Base-by-base conservation (phyloP, 2,888 invertebrate species). In the Machimus rusticus region DNA sequence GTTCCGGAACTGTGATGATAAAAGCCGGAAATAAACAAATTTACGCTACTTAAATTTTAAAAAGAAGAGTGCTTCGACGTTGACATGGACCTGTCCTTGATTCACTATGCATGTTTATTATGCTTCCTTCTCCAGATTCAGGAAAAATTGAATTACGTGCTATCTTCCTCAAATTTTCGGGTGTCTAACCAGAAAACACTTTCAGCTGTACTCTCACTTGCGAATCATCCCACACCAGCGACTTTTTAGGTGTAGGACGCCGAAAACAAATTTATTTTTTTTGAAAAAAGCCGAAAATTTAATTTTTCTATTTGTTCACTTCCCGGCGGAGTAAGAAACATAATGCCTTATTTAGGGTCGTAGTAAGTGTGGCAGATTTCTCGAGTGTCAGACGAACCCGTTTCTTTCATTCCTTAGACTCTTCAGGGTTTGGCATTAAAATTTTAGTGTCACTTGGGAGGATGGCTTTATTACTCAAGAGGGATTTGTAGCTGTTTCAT, bases 221-320 rank as follows among this genome's bases (percentile, higher is more conserved):
- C 39, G 12, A 12, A 39, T 12, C 66, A 12, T 66, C 4, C 8
- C 55, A 8, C 19, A 19, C n/a, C 55, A 55, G 5, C 8, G 19
- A 0, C 4, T 28, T 6, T 6, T 1, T 8, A 51, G 19, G 23
- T 66, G 66, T 9, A 66, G 28, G 28, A 12, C 43, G 43, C 1
- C 1, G 23, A 43, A 43, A 5, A 23, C 39, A 78, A 78, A 78
- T 78, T 78, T 39, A 66, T 23, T 66, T 19, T 66, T 28, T 23
- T 66, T 3, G 12, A 12, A 19, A 51, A 19, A 5, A 51, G 28
- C 23, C 39, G 66, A 66, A 78, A 78, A 78, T 78, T 78, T 19
- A 43, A 78, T 78, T 78, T 39, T 78, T 78, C 78, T 78, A 78
- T 43, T 78, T 78, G 66, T 66, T 66, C 23, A 66, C 78, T 9